Evolutionary conservation across 2,113 vertebrate species (phyloP), one percentile per base, ranked within the genome.

Genomic region (Nanorana parkeri): DNA sequence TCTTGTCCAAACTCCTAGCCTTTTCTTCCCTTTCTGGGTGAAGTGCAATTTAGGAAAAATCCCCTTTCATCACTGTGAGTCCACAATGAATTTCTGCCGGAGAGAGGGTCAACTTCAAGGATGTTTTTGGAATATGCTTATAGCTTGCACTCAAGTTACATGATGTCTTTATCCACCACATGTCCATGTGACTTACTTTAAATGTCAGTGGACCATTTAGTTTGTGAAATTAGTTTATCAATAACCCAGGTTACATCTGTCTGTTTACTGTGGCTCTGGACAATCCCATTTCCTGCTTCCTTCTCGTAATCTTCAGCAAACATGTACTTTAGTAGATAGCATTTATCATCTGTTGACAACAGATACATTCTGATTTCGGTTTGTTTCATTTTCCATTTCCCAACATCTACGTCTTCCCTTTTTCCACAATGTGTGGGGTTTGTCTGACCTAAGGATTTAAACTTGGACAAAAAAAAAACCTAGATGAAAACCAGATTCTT

Each of bases 31-130:
- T 91, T 90, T 91, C 91, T 92, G 94, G 96, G 94, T 95, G 94
- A 95, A 85, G 96, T 98, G 96, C 96, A 98, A 97, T 98, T 90
- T 89, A 90, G 94, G 83, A 89, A 92, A 92, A 91, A 88, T 94
- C 92, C 91, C 93, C 92, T 92, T 93, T 93, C 92, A 92, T 88
- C 91, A 94, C 92, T 92, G 92, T 94, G 90, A 93, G 93, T 91
- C 88, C 90, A 85, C 80, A 89, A 85, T 86, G 88, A 88, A 56
- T 79, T 85, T 80, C 79, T 88, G 86, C 66, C 91, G 94, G 92
- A 92, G 92, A 91, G 91, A 91, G 89, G 91, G 17, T 32, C 65
- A 29, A 26, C 26, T 23, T 24, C 28, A 67, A 67, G 16, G 52
- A 78, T 68, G 77, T 21, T 68, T 28, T 58, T n/a, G 20, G 20